These are phyloP conservation scores for Cerceris rybyensis DNA, from an alignment of 2,888 invertebrate species.

Conservation along the genomic window DNA sequence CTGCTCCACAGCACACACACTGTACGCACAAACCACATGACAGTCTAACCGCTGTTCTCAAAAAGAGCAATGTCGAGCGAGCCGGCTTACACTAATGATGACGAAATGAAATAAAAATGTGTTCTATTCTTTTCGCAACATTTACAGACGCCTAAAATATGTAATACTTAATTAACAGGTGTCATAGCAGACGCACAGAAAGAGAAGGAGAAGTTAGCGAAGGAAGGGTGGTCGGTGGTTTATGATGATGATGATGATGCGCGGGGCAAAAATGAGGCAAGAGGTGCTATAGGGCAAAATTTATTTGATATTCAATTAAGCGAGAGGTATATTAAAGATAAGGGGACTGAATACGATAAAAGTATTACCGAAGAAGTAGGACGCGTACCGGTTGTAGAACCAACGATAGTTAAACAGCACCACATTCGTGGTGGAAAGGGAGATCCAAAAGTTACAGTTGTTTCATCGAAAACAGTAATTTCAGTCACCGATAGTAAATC, in stretches of 20 bases:
- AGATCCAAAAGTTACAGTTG: constrained; percentile 58
- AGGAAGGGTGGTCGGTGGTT: constrained; percentile 82
- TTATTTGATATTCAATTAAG: constrained; percentile 57
- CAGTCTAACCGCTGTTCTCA: constrained; percentile 79
- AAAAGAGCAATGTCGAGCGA: constrained; percentile 77
- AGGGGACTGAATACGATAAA: constrained; percentile 15
- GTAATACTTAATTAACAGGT: constrained; percentile 82
- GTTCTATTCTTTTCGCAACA: constrained; percentile 57
- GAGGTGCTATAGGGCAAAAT: constrained; percentile 75
- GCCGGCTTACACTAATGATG: constrained; percentile 81
- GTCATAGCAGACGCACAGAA: constrained; percentile 81
- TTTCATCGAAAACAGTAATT: constrained; percentile 66
- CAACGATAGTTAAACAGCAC: constrained; percentile 67
- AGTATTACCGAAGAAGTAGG: constrained; percentile 16
- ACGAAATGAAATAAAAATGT: constrained; percentile 69
- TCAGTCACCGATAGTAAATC: constrained; percentile 61
- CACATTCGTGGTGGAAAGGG: constrained; percentile 62
- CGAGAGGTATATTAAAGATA: constrained; percentile 37
- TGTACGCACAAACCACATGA: constrained; percentile 78
- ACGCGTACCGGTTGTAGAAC: constrained; percentile 61
- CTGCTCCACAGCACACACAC: constrained; percentile 81
- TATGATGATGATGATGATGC: constrained; percentile 79
- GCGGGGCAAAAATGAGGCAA: constrained; percentile 78
- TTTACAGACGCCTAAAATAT: constrained; percentile 80
- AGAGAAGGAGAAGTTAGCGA: constrained; percentile 81